Conservation (phyloP, 2,113 vertebrate species). For the Pachypanchax playfairii region DNA sequence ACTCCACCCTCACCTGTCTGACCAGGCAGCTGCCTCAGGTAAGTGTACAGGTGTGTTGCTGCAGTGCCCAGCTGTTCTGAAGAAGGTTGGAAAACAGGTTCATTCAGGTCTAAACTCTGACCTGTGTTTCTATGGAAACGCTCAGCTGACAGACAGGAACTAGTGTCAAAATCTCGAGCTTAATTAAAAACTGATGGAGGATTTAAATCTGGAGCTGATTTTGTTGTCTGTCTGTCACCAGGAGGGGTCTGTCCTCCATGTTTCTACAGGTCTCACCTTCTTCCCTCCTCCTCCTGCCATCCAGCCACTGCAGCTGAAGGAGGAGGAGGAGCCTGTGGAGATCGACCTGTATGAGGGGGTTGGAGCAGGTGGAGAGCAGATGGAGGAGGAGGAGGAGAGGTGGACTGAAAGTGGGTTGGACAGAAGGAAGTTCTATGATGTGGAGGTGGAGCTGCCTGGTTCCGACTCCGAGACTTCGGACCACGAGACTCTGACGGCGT, state of each 20-base stretch:
- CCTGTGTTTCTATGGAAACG: background rate
- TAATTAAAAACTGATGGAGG: too few species aligned
- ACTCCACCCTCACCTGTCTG: constrained; percentile 8
- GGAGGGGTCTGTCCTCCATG: background rate
- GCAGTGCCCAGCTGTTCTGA: too few species aligned
- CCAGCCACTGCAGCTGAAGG: background rate
- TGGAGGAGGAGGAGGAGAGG: background rate
- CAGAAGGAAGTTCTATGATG: background rate
- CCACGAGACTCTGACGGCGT: background rate
- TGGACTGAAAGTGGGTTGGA: background rate
- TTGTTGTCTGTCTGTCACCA: background rate
- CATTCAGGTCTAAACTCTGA: background rate
- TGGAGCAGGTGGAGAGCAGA: background rate
- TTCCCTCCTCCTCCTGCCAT: background rate
- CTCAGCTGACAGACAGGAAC: background rate
- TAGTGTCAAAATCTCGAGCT: too few species aligned
- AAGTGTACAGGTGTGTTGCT: background rate
- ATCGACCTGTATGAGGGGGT: background rate
- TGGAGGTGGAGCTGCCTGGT: constrained; percentile 6
- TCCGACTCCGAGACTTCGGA: background rate
- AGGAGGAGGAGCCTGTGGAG: constrained; percentile 12
- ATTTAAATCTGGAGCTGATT: background rate
- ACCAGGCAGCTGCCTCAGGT: constrained; percentile 13
- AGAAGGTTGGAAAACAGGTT: too few species aligned
- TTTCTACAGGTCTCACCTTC: constrained; percentile 12